A percentile compares a stretch with the other conserved stretches of the same genome.
phyloP scores from a whole-genome alignment of 2,797 vertebrate genomes.

The Pagetopsis macropterus region DNA sequence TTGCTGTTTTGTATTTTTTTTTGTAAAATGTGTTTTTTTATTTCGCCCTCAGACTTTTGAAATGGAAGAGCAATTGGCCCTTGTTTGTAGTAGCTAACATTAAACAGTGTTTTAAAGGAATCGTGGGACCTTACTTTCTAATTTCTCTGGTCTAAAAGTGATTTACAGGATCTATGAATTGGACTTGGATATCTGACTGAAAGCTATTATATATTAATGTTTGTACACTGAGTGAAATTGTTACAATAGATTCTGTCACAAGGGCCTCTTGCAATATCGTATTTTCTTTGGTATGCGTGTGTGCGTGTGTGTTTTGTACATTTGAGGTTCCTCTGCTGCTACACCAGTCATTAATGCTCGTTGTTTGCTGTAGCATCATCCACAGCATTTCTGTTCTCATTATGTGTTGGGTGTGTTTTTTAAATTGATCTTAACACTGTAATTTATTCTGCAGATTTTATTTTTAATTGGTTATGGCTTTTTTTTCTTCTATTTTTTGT shows the following conservation, averaged over 20 bases:
- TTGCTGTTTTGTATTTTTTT: constrained; percentile 68
- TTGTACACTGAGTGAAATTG: constrained; percentile 54
- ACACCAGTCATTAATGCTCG: constrained; percentile 74
- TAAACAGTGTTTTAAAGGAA: constrained; percentile 38
- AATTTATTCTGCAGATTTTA: constrained; percentile 72
- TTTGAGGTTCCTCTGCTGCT: constrained; percentile 76
- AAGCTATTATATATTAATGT: constrained; percentile 27
- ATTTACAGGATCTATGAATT: constrained; percentile 43
- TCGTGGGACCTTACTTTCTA: constrained; percentile 50
- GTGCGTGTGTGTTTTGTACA: constrained; percentile 32
- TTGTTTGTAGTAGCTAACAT: constrained; percentile 48
- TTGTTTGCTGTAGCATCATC: constrained; percentile 65
- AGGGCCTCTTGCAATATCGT: constrained; percentile 76
- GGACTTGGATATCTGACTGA: constrained; percentile 34
- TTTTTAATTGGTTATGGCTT: constrained; percentile 68
- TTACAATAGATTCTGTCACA: constrained; percentile 57
- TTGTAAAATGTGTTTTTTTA: constrained; percentile 24
- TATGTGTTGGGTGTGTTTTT: constrained; percentile 62
- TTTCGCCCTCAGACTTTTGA: constrained; percentile 46
- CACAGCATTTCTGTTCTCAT: constrained; percentile 63
- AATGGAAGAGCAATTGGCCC: constrained; percentile 60
- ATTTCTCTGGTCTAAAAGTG: constrained; percentile 51
- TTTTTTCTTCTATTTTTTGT: constrained; percentile 76
- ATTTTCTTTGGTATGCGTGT: constrained; percentile 15
- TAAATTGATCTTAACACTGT: constrained; percentile 78